Base-by-base conservation (phyloP, 1,140 invertebrate genomes). In the Hormaphis cornu region DNA sequence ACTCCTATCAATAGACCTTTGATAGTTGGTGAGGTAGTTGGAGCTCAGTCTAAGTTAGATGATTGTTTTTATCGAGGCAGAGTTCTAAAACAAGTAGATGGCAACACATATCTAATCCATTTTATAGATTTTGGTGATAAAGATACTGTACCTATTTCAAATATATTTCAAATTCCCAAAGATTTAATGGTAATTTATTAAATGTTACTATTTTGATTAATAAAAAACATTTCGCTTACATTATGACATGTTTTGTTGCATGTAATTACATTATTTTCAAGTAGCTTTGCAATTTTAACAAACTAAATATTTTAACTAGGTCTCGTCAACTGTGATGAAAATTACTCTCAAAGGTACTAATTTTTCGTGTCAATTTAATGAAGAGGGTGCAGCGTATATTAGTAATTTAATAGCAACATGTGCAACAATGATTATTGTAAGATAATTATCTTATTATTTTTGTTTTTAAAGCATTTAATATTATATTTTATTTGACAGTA, bases 111-210 rank as follows among this genome's bases (percentile, higher is more conserved):
- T 66, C 50, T 35, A 48, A 66, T 66, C 24, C 44, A 48, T 6
- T 66, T 16, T 50, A 66, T 66, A 50, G 61, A 66, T n/a, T 66
- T 48, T 35, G 61, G 61, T n/a, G 44, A 66, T 35, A 35, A 35
- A 8, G 61, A 66, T 66, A 66, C 40, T 14, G 61, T 66, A 33
- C 30, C 26, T 22, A 6, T 33, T 3, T 66, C 42, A 48, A 48
- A 48, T 22, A 66, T 30, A 33, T 44, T 66, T 66, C 44, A 50
- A 48, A 48, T 66, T 2, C 61, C 61, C 2, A 16, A 18, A 4
- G 28, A 66, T 16, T 48, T 50, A n/a, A 66, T 50, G 61, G 61
- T 66, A 66, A 48, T n/a, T n/a, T 37, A 20, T 28, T 28, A 54
- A 54, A 4, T 3, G 14, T 18, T 33, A 20, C 14, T n/a, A n/a